Conservation (phyloP, 92 coral and sea anemone species). For the Isaurus tuberculatus region DNA sequence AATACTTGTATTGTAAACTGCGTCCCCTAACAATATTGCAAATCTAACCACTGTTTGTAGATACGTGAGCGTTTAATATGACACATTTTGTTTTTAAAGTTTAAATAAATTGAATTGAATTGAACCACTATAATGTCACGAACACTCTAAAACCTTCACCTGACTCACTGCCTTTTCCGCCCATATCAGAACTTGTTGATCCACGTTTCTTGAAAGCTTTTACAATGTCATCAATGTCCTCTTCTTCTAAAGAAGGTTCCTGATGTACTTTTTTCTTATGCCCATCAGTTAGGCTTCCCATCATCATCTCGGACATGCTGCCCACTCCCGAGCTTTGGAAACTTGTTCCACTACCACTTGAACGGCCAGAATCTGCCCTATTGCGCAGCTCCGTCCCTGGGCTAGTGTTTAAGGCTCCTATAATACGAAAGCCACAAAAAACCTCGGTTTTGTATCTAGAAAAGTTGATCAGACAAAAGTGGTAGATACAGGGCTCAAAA, state of each 20-base stretch:
- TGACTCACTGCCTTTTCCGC: constrained; percentile 25
- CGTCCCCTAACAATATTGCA: no score
- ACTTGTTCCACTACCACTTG: constrained; percentile 23
- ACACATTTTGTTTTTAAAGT: no score
- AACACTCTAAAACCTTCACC: neutral
- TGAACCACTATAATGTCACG: no score
- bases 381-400: constrained; percentile 20
- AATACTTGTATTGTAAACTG: no score
- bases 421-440: neutral
- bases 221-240: constrained; percentile 88
- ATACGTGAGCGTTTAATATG: no score
- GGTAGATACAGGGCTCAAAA: no score
- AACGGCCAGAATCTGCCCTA: constrained; percentile 27
- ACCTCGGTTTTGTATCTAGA: neutral
- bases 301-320: constrained; percentile 19
- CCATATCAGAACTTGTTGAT: constrained; percentile 24
- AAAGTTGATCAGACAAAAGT: no score
- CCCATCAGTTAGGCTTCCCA: neutral
- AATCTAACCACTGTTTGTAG: no score
- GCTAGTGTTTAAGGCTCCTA: constrained; percentile 20
- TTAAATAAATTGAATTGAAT: no score
- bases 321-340: constrained; percentile 30
- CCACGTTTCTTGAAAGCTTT: constrained; percentile 76
- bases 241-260: constrained; percentile 74
- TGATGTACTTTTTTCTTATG: constrained; percentile 7